These are phyloP conservation scores for Sylvicola cinctus DNA, from an alignment of 2,888 invertebrate species.

Conservation along the genomic window DNA sequence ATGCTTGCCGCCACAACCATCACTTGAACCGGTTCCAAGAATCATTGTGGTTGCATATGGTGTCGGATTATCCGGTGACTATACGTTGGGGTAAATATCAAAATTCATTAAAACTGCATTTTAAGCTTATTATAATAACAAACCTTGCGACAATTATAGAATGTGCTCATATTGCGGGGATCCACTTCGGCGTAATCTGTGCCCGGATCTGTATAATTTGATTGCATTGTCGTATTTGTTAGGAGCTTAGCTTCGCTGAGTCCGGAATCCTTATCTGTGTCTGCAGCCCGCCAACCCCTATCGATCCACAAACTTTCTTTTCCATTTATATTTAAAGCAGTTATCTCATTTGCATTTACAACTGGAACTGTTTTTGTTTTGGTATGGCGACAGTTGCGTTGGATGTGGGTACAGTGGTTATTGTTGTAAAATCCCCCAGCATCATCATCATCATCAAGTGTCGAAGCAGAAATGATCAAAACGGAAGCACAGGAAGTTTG, in stretches of 20 bases:
- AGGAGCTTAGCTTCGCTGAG: constrained; percentile 34
- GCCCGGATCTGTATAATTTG: constrained; percentile 25
- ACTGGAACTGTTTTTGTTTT: constrained; percentile 13
- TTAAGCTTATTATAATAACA: constrained; percentile 8
- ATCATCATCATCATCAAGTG: too few relatives aligned
- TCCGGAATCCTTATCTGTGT: constrained; percentile 38
- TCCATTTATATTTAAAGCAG: constrained; percentile 27
- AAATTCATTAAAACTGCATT: constrained; percentile 3
- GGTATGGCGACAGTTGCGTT: too few relatives aligned
- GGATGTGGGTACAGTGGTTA: too few relatives aligned
- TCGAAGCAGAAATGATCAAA: too few relatives aligned
- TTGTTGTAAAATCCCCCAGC: too few relatives aligned
- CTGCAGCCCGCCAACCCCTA: constrained; percentile 41
- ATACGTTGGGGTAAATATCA: neutral
- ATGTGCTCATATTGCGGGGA: constrained; percentile 43
- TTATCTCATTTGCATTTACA: constrained; percentile 28
- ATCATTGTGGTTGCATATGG: constrained; percentile 60
- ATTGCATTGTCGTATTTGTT: constrained; percentile 28
- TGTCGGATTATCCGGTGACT: constrained; percentile 39
- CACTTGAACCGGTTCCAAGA: constrained; percentile 21
- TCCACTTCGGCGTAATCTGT: constrained; percentile 50
- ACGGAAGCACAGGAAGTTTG: constrained; percentile 1
- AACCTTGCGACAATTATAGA: constrained; percentile 42
- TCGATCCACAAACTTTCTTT: constrained; percentile 51
- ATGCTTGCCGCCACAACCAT: constrained; percentile 23